These are phyloP conservation scores for Rhopilema esculentum DNA, from an alignment of 30 jellyfish, hydroid and myxozoan species.

Conservation along the genomic window DNA sequence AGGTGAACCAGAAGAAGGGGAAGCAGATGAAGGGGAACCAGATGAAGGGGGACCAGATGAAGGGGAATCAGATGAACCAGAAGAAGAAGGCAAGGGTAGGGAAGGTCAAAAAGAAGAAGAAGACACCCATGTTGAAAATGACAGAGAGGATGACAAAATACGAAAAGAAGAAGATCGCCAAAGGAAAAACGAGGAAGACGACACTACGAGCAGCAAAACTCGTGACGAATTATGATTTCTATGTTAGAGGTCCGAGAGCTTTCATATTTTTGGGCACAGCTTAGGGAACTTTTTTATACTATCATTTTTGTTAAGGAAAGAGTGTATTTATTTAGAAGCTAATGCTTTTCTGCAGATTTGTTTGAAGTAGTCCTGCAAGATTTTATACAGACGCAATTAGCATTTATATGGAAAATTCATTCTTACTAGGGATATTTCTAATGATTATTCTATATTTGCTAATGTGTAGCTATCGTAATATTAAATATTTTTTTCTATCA, in stretches of 20 bases:
- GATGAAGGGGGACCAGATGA: conserved; percentile 4
- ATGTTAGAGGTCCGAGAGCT: not conserved
- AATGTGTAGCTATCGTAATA: too few species aligned
- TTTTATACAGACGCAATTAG: too few species aligned
- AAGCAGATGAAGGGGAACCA: conserved; percentile 27
- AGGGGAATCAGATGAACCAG: conserved; percentile 13
- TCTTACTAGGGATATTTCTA: too few species aligned
- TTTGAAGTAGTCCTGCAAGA: too few species aligned
- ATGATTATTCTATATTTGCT: too few species aligned
- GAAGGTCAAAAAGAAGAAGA: not conserved
- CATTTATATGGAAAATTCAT: too few species aligned
- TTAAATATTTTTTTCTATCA: too few species aligned
- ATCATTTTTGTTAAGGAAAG: too few species aligned
- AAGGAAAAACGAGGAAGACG: not conserved
- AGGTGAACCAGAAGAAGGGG: conserved; percentile 26
- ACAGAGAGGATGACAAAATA: conserved; percentile 1
- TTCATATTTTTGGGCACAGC: not conserved
- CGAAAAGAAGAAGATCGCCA: conserved; percentile 9
- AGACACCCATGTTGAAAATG: not conserved
- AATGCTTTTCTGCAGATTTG: too few species aligned
- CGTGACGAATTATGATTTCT: not conserved
- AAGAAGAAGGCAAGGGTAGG: conserved; percentile 2
- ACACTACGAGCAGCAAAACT: not conserved
- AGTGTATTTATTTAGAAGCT: too few species aligned
- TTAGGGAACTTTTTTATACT: not conserved